A percentile compares a stretch with the other conserved stretches of the same genome.
Evolutionary conservation across 1,140 invertebrate species (phyloP).

Genomic region (Eurosta solidaginis): DNA sequence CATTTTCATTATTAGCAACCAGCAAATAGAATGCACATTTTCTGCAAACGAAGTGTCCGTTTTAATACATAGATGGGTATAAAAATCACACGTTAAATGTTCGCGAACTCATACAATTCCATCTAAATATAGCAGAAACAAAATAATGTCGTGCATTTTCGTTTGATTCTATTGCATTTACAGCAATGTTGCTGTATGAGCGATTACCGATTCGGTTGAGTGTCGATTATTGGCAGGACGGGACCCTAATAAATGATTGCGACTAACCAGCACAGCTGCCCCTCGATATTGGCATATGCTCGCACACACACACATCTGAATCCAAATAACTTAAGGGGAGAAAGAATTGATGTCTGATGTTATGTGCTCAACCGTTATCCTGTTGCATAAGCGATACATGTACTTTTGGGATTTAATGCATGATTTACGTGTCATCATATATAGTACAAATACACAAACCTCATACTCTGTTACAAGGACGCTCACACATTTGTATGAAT

Average conservation of each 20-base stretch:
- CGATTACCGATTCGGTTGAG: background rate
- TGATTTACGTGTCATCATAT: background rate
- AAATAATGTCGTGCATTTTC: background rate
- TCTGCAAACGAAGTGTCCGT: too few species aligned
- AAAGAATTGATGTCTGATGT: too few species aligned
- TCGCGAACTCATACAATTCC: background rate
- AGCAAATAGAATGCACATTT: too few species aligned
- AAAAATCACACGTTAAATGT: background rate
- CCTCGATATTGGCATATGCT: background rate
- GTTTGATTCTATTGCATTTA: background rate
- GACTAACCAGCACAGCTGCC: background rate
- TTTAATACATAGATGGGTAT: too few species aligned
- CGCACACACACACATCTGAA: too few species aligned
- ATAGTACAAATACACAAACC: background rate
- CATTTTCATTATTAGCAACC: too few species aligned
- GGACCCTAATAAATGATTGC: background rate
- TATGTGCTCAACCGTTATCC: background rate
- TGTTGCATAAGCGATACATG: background rate
- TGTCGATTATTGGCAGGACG: too few species aligned
- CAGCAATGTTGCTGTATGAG: background rate
- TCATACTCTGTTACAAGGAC: too few species aligned
- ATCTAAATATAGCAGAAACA: background rate
- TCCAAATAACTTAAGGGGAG: too few species aligned
- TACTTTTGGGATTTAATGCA: conserved; percentile 9
- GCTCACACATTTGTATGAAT: too few species aligned